Evolutionary conservation across 2,797 vertebrate species (phyloP), one percentile per base, ranked within the genome.

Genomic region (Semotilus atromaculatus): DNA sequence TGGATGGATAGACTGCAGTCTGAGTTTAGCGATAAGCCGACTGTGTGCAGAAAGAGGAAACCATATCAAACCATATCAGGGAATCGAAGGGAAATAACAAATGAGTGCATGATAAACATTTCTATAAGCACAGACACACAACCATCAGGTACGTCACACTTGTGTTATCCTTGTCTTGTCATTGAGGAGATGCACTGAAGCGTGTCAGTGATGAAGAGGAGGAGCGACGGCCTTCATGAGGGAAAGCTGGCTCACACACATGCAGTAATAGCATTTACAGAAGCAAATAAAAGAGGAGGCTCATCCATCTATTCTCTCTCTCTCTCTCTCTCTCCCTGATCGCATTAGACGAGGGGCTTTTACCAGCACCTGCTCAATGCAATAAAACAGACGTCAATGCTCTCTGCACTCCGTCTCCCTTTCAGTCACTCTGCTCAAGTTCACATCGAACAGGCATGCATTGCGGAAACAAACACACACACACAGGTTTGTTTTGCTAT

Each of bases 251-350:
- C 91, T 85, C 55, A 1, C 87, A 88, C 67, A 86, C 89, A 91
- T 77, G 88, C 84, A 89, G 89, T 90, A 89, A 91, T 91, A 91
- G 84, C 88, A 86, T 90, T 91, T 93, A 87, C 89, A 88, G 79
- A 91, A 92, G 73, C 68, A 90, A 85, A 83, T 83, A 91, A 86
- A 67, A 85, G 73, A 79, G 77, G 43, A 82, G 66, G 7, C 80
- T 74, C 83, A 85, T 85, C 85, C 85, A 81, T 89, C 85, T 79
- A 82, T 36, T 7, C 58, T 7, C 70, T 85, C 88, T 88, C 9
- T 85, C 88, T 89, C 82, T 88, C 86, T 85, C 83, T 87, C 86
- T 86, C 75, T 16, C 70, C 31, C 66, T 91, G 92, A 93, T 93
- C 90, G 88, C 87, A 92, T 93, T 91, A 92, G 75, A 76, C 64